phyloP scores from a whole-genome alignment of 2,888 invertebrate genomes.

The Rhagonycha lutea region DNA sequence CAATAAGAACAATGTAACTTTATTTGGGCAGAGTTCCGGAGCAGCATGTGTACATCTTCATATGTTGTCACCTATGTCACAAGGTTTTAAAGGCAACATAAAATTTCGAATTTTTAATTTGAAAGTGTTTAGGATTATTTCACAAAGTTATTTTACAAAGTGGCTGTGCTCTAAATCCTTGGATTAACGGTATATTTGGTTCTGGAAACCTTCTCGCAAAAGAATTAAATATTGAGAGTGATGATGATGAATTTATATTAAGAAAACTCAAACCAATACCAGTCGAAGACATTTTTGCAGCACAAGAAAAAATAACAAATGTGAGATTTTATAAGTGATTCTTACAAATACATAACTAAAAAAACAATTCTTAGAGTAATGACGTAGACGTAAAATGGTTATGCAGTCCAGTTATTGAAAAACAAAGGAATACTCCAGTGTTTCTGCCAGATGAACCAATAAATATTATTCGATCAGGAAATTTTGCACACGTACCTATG shows the following conservation, averaged over 20 bases:
- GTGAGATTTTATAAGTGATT: constrained; percentile 8
- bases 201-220: constrained; percentile 9
- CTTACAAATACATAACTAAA: not conserved
- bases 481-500: constrained; percentile 28
- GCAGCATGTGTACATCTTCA: constrained; percentile 57
- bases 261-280: constrained; percentile 44
- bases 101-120: not conserved
- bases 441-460: constrained; percentile 44
- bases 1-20: constrained; percentile 57
- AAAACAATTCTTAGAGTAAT: constrained; percentile 7
- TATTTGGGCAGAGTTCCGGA: constrained; percentile 61
- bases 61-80: constrained; percentile 57
- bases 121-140: constrained; percentile 41
- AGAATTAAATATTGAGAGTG: constrained; percentile 5
- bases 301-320: constrained; percentile 30
- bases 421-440: constrained; percentile 25
- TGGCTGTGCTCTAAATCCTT: constrained; percentile 44
- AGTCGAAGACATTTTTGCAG: constrained; percentile 18
- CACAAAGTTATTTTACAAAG: constrained; percentile 49
- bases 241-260: constrained; percentile 48
- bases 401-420: constrained; percentile 36
- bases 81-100: constrained; percentile 38
- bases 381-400: constrained; percentile 15
- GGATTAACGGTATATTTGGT: constrained; percentile 34
- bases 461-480: constrained; percentile 43